These are phyloP conservation scores for Drosophila sp. DNA, from an alignment of 1,140 invertebrate genomes.

Conservation along the genomic window DNA sequence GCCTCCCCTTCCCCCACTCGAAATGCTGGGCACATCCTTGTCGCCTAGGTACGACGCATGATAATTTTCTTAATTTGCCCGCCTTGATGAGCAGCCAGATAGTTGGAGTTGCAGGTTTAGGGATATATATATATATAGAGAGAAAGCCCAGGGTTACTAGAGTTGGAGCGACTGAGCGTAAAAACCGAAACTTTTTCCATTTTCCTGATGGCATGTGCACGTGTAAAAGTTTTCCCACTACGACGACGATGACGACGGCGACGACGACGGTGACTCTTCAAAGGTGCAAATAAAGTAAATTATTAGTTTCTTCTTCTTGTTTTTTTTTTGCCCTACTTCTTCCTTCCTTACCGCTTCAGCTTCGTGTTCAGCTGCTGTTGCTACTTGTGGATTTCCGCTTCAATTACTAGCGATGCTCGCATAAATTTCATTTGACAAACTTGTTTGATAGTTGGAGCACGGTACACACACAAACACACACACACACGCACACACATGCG, in stretches of 20 bases:
- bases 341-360: background rate
- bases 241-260: constrained; percentile 3
- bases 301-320: constrained; percentile 66
- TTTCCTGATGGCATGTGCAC: constrained; percentile 80
- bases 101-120: background rate
- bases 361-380: constrained; percentile 9
- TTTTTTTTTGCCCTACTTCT: background rate
- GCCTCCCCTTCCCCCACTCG: background rate
- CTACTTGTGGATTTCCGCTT: constrained; percentile 80
- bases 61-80: constrained; percentile 81
- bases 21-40: constrained; percentile 1
- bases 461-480: constrained; percentile 9
- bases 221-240: constrained; percentile 68
- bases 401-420: constrained; percentile 72
- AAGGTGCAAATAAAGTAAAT: constrained; percentile 83
- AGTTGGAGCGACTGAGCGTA: constrained; percentile 17
- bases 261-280: constrained; percentile 62
- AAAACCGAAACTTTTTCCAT: constrained; percentile 77
- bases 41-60: constrained; percentile 71
- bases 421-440: constrained; percentile 83
- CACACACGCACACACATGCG: constrained; percentile 14
- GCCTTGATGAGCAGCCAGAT: constrained; percentile 69
- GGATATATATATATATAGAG: background rate
- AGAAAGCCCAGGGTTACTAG: background rate
- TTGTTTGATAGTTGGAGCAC: constrained; percentile 62